Percentiles rank a stretch among this genome's conserved stretches.
Evolutionary conservation across 2,888 invertebrate species (phyloP).

Genomic region (Euzetes globulus): DNA sequence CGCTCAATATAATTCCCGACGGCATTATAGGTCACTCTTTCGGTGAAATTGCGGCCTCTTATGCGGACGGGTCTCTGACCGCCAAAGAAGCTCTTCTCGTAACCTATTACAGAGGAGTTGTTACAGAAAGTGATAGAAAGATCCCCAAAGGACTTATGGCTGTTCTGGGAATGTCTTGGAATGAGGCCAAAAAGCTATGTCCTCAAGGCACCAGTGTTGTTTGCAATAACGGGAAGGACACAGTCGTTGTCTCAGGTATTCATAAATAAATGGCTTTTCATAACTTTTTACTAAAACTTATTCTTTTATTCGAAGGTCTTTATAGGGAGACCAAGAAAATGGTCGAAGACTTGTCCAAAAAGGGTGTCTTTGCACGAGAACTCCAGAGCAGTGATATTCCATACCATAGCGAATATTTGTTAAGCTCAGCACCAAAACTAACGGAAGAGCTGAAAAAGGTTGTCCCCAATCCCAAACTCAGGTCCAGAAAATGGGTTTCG

Average conservation of each 20-base stretch:
- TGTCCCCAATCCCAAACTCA: constrained; percentile 57
- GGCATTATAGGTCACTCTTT: constrained; percentile 54
- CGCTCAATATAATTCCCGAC: constrained; percentile 50
- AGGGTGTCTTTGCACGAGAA: neutral
- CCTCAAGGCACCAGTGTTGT: constrained; percentile 40
- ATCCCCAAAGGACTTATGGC: constrained; percentile 45
- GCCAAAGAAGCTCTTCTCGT: constrained; percentile 52
- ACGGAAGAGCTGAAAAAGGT: neutral
- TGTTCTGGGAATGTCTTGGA: constrained; percentile 47
- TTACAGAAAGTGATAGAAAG: constrained; percentile 43
- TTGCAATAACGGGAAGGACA: constrained; percentile 15
- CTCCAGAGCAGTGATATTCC: neutral
- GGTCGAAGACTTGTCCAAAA: neutral
- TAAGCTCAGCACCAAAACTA: neutral
- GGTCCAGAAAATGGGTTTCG: constrained; percentile 81
- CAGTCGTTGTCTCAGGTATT: constrained; percentile 16
- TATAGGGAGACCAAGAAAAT: constrained; percentile 57
- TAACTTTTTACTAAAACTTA: constrained; percentile 44
- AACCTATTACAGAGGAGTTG: constrained; percentile 52
- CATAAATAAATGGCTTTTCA: neutral
- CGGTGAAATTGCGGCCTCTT: constrained; percentile 53
- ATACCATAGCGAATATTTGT: neutral
- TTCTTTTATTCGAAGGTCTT: constrained; percentile 54
- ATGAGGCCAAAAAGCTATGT: constrained; percentile 44
- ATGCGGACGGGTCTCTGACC: constrained; percentile 53